Conservation (phyloP, 2,797 vertebrate species). For the Mycteria americana region DNA sequence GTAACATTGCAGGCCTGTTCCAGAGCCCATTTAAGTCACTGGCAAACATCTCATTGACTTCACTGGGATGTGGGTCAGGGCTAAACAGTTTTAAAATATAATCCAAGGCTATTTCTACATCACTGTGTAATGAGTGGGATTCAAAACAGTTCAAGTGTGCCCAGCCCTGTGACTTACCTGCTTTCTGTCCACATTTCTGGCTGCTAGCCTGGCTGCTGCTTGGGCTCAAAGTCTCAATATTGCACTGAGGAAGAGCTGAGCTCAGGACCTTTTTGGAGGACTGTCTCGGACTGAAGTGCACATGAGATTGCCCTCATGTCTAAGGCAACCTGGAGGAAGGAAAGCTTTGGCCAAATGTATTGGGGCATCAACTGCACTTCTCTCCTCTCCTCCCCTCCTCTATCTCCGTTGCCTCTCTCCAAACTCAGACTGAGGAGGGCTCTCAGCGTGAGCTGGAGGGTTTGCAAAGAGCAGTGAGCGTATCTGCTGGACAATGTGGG, state of each 20-base stretch:
- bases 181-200: constrained; percentile 5
- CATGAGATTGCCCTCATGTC: not conserved
- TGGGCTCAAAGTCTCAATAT: not conserved
- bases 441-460: not conserved
- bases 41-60: constrained; percentile 31
- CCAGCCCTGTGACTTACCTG: not conserved
- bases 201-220: not conserved
- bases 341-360: not conserved
- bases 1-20: constrained; percentile 49
- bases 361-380: not conserved
- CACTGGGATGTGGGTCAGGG: not conserved
- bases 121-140: not conserved
- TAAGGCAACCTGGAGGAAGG: not conserved
- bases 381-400: not conserved
- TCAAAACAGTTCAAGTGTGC: not conserved
- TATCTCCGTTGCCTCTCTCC: not conserved
- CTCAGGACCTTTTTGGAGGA: not conserved
- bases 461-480: not conserved
- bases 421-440: not conserved
- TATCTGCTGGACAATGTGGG: not conserved
- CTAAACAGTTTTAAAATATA: constrained; percentile 30
- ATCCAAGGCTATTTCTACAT: constrained; percentile 18
- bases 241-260: not conserved
- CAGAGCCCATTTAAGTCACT: constrained; percentile 39
- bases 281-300: not conserved